These are phyloP conservation scores for Lutjanus campechanus DNA, from an alignment of 2,797 vertebrate species.

Conservation along the genomic window DNA sequence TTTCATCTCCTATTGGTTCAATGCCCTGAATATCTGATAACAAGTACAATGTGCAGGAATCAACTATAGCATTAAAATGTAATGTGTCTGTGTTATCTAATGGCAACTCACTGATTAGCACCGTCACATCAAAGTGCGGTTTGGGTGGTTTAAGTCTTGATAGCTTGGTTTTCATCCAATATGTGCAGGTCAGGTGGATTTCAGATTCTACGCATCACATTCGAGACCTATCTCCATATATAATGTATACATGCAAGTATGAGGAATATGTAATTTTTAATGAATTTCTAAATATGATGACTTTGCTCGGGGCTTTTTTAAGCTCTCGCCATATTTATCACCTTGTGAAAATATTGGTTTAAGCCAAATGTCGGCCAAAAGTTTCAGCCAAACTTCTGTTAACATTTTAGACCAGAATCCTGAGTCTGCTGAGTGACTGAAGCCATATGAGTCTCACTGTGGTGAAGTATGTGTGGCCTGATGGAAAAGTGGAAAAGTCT, in stretches of 20 bases:
- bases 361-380: slow-evolving; percentile 11
- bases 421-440: slow-evolving; percentile 43
- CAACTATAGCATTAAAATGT: background rate
- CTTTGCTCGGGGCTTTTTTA: slow-evolving; percentile 21
- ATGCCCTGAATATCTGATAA: background rate
- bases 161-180: slow-evolving; percentile 18
- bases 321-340: slow-evolving; percentile 11
- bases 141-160: background rate
- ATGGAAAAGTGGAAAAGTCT: slow-evolving; percentile 82
- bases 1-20: background rate
- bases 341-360: slow-evolving; percentile 11
- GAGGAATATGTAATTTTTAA: slow-evolving; percentile 19
- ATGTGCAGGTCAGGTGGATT: slow-evolving; percentile 19
- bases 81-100: background rate
- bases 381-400: slow-evolving; percentile 29
- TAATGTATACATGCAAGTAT: slow-evolving; percentile 14
- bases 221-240: slow-evolving; percentile 20
- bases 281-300: slow-evolving; percentile 28
- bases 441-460: slow-evolving; percentile 44
- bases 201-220: slow-evolving; percentile 11
- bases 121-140: slow-evolving; percentile 15
- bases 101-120: background rate
- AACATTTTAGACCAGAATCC: slow-evolving; percentile 36
- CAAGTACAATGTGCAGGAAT: background rate
- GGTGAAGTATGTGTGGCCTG: slow-evolving; percentile 71